These are phyloP conservation scores for Oxygymnocypris stewartii DNA, from an alignment of 2,113 vertebrate species.

Conservation along the genomic window DNA sequence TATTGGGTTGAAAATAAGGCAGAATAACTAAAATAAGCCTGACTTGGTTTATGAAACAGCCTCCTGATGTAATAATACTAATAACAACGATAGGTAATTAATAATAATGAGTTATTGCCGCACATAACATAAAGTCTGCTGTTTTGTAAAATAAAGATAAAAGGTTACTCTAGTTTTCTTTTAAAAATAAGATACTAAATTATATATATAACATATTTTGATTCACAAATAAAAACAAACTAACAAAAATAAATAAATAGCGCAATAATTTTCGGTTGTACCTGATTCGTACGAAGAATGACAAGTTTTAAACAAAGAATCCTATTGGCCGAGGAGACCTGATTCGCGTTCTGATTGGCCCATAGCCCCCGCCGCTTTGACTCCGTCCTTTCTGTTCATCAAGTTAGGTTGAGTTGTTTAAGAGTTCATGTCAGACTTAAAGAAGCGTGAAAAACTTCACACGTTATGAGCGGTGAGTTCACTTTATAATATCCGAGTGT, in stretches of 20 bases:
- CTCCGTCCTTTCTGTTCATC: slow-evolving; percentile 65
- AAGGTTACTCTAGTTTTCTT: not conserved
- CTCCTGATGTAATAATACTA: no score
- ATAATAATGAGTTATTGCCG: no score
- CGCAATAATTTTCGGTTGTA: not conserved
- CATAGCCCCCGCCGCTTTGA: slow-evolving; percentile 47
- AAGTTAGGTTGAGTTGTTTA: slow-evolving; percentile 73
- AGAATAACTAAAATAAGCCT: no score
- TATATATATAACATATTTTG: not conserved
- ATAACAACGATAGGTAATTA: no score
- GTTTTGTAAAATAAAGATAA: not conserved
- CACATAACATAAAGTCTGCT: no score
- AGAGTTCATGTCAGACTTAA: slow-evolving; percentile 75
- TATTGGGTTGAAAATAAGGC: no score
- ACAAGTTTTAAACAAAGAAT: not conserved
- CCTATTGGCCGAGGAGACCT: slow-evolving; percentile 40
- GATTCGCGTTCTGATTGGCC: not conserved
- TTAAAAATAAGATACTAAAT: not conserved
- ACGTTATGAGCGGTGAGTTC: slow-evolving; percentile 81
- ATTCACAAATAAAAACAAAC: not conserved
- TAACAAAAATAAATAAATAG: not conserved
- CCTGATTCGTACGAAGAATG: not conserved
- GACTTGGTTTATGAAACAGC: no score
- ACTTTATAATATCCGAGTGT: slow-evolving; percentile 50
- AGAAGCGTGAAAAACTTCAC: slow-evolving; percentile 74